A percentile compares a stretch with the other conserved stretches of the same genome.
phyloP scores from a whole-genome alignment of 2,888 invertebrate species.

The Entomobrya multifasciata region DNA sequence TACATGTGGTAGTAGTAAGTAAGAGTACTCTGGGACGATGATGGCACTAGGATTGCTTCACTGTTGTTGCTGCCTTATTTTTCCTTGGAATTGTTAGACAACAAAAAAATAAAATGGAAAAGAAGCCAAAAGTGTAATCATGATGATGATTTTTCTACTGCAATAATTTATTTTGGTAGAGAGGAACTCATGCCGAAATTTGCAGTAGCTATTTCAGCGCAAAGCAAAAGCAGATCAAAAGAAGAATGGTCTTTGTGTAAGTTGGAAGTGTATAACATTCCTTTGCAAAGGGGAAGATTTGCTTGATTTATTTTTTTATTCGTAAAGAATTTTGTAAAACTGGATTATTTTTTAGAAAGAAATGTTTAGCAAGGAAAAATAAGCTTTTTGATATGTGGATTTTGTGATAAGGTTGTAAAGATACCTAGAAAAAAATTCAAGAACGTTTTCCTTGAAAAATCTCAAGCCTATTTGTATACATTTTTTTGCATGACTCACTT shows the following conservation, averaged over 20 bases:
- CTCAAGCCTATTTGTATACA: background rate
- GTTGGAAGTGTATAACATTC: too few relatives aligned
- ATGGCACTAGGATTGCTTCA: background rate
- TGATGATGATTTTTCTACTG: slow-evolving; percentile 31
- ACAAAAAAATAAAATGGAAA: background rate
- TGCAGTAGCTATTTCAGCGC: background rate
- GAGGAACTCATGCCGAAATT: background rate
- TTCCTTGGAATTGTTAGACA: too few relatives aligned
- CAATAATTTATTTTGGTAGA: slow-evolving; percentile 37
- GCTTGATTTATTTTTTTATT: too few relatives aligned
- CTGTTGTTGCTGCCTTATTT: background rate
- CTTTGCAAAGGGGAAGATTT: too few relatives aligned
- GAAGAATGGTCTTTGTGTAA: too few relatives aligned
- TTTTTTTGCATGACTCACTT: background rate
- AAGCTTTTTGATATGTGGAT: background rate
- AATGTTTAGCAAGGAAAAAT: too few relatives aligned
- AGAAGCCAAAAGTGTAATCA: slow-evolving; percentile 36
- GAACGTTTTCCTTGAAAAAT: too few relatives aligned
- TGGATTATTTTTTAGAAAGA: background rate
- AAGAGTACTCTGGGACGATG: too few relatives aligned
- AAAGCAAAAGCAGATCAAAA: too few relatives aligned
- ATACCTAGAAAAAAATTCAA: too few relatives aligned
- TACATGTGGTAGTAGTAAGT: background rate
- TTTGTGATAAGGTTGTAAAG: background rate
- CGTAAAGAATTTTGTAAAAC: too few relatives aligned